Percentiles rank a stretch among this genome's conserved stretches.
Evolutionary conservation across 1,140 invertebrate genomes (phyloP).

Genomic region (Aphelinus certus): DNA sequence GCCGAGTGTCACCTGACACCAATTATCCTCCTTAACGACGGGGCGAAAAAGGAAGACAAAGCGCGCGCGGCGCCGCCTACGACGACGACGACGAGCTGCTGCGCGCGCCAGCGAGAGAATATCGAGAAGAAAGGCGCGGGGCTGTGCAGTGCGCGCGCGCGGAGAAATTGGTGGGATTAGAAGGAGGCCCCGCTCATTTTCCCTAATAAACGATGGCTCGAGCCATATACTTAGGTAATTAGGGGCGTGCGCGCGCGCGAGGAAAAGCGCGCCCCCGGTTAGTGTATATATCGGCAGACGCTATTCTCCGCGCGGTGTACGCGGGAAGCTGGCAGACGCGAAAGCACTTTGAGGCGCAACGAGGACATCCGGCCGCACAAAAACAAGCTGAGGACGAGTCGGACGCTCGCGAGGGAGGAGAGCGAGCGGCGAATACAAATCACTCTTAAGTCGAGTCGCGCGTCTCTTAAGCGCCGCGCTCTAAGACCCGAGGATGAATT

Average conservation of each 20-base stretch:
- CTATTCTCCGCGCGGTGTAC: too few species aligned
- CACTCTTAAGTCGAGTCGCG: conserved; percentile 39
- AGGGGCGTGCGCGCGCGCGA: neutral
- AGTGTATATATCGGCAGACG: too few species aligned
- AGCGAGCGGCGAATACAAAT: conserved; percentile 44
- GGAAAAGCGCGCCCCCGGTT: too few species aligned
- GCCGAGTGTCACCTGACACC: conserved; percentile 29
- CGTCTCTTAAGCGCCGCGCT: conserved; percentile 15
- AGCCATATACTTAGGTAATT: conserved; percentile 33
- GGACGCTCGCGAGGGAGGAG: neutral
- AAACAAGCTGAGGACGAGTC: conserved; percentile 13
- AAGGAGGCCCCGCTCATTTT: neutral
- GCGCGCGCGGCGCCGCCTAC: neutral
- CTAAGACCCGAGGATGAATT: conserved; percentile 21
- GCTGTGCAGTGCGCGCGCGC: neutral
- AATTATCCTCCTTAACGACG: conserved; percentile 35
- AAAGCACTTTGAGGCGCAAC: neutral
- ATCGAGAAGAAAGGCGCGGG: neutral
- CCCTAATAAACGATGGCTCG: conserved; percentile 20
- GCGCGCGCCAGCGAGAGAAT: neutral
- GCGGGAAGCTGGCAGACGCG: neutral
- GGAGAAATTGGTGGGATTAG: conserved; percentile 33
- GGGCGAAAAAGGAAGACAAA: conserved; percentile 19
- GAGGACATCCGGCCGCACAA: conserved; percentile 5
- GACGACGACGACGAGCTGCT: neutral